Percentiles rank a stretch among this genome's conserved stretches.
Evolutionary conservation across 2,797 vertebrate genomes (phyloP).

Genomic region (Falco novaeseelandiae): DNA sequence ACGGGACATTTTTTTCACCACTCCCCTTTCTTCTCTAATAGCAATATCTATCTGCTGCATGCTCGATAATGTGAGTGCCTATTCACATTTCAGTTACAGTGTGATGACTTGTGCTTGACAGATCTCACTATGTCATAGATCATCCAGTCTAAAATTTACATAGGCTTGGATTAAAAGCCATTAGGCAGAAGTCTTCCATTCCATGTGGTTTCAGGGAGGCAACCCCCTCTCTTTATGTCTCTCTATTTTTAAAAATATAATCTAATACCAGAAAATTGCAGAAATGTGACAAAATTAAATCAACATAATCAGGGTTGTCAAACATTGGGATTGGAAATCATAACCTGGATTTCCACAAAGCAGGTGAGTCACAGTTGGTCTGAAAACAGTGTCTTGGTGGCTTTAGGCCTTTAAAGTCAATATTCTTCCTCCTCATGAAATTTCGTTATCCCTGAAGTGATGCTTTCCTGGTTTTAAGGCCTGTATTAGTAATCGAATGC

Average conservation of each 20-base stretch:
- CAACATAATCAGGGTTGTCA: neutral
- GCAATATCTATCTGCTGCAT: conserved; percentile 60
- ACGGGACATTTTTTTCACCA: conserved; percentile 55
- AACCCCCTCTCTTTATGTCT: neutral
- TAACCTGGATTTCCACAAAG: neutral
- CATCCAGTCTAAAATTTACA: conserved; percentile 56
- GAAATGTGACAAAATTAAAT: neutral
- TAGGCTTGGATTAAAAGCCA: conserved; percentile 52
- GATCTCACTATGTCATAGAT: conserved; percentile 68
- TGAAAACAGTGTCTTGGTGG: neutral
- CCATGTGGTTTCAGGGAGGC: neutral
- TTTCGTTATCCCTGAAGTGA: neutral
- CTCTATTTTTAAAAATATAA: neutral
- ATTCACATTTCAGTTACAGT: conserved; percentile 40
- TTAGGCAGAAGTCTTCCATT: neutral
- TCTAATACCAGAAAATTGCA: neutral
- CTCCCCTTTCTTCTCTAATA: conserved; percentile 50
- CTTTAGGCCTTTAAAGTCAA: neutral
- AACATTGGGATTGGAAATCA: neutral
- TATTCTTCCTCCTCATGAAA: neutral
- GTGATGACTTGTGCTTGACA: conserved; percentile 68
- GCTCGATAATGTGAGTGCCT: conserved; percentile 61
- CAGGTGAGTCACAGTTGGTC: neutral
- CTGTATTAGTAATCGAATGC: neutral
- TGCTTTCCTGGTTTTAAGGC: neutral